Conservation (phyloP, 2,888 invertebrate genomes). For the Drosophila gaucha region DNA sequence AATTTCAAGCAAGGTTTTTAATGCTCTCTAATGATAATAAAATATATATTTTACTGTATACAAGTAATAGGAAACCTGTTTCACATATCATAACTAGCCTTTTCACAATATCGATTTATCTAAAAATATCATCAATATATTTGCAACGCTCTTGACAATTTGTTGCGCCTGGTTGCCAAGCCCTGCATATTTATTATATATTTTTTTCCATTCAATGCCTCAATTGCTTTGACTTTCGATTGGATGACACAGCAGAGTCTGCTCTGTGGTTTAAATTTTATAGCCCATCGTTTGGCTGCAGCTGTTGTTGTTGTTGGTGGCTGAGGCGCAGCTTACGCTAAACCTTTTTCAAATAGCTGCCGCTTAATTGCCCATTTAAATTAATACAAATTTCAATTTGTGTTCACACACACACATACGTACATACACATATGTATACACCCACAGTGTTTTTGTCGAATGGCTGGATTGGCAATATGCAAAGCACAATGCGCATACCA, state of each 20-base stretch:
- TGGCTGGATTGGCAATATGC: constrained; percentile 63
- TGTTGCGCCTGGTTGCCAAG: constrained; percentile 23
- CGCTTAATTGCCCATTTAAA: constrained; percentile 77
- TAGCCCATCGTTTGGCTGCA: constrained; percentile 37
- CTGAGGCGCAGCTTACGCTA: constrained; percentile 45
- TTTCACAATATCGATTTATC: constrained; percentile 9
- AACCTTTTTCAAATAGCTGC: constrained; percentile 68
- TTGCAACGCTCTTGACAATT: constrained; percentile 23
- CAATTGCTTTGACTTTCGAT: constrained; percentile 59
- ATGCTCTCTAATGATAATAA: background rate
- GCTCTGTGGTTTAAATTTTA: constrained; percentile 25
- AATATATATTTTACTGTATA: background rate
- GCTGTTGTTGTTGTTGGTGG: constrained; percentile 4
- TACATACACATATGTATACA: constrained; percentile 1
- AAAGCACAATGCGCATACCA: constrained; percentile 70
- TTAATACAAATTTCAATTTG: constrained; percentile 79
- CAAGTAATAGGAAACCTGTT: background rate
- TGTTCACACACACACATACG: constrained; percentile 29
- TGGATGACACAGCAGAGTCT: constrained; percentile 60
- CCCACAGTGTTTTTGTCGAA: constrained; percentile 19
- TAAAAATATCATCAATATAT: constrained; percentile 21
- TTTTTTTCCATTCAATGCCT: constrained; percentile 12
- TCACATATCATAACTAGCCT: background rate
- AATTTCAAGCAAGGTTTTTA: background rate
- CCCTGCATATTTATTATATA: constrained; percentile 9